Base-by-base conservation (phyloP, 2,797 vertebrate species). In the Luscinia megarhynchos region DNA sequence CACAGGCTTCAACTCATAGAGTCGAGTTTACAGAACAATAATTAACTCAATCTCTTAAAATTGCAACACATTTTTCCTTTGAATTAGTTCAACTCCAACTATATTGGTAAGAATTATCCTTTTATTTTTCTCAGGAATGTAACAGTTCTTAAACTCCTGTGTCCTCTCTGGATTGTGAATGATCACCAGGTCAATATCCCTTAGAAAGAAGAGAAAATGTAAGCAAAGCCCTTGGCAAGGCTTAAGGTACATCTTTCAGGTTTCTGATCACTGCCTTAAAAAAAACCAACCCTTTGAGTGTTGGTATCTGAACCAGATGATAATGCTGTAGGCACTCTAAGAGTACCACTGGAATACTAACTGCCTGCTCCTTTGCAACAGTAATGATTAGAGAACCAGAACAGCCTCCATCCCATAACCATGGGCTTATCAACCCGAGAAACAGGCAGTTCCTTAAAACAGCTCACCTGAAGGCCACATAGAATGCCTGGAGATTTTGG, bases 181-280 rank as follows among this genome's bases (percentile, higher is more conserved):
- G 62, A 53, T 16, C 80, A 59, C 20, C 63, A 87, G 84, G 79
- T 87, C 82, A 96, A 90, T 43, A 92, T 23, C 17, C 67, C 81
- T 79, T 21, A 61, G 67, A 73, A 80, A 74, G 73, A 68, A 36
- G 5, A 11, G 4, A 66, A 19, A 38, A 53, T 2, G 4, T 9
- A 76, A 95, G 88, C 32, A 76, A 88, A 94, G 81, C 67, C 66
- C 61, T 57, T 20, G 34, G 92, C 75, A 81, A 84, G 43, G 72
- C 61, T 84, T 36, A 79, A 57, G 38, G 90, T 74, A 54, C 36
- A 45, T 67, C 45, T 84, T 91, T 41, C 84, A 76, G 45, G 46
- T 74, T 74, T 91, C 80, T 84, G 80, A 93, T 89, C 89, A 57
- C 0, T 51, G 64, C 53, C 24, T 76, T 26, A 32, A 84, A 79